Evolutionary conservation across 2,113 vertebrate species (phyloP), one percentile per base, ranked within the genome.

Genomic region (Chauna torquata): DNA sequence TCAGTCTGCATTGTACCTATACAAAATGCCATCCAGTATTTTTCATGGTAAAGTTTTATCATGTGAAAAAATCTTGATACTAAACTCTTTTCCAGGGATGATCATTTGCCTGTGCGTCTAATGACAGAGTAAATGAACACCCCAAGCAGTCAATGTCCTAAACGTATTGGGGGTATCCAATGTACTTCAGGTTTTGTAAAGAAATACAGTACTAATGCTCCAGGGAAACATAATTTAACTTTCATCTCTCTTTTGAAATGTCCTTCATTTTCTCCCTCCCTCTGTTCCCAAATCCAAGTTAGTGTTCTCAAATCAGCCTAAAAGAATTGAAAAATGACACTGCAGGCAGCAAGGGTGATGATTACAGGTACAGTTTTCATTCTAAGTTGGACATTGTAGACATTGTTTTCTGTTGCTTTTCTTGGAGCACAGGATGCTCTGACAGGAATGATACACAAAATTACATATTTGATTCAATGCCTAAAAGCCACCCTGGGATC

Each of bases 401-500:
- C 95, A 89, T 96, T 96, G 96, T 96, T 93, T 96, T 96, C 69
- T 96, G 85, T 88, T 94, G 85, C 96, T 97, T 96, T 96, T 97
- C 96, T 96, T 98, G 96, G 96, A 98, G 97, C 93, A 96, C 97
- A 95, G 93, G 97, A 97, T 97, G 87, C 97, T 97, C 93, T 97
- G 97, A 98, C 97, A 98, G 91, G 96, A 98, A 98, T 85, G 97
- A 98, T 98, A 98, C 96, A 98, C 97, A 98, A 97, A 98, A 97
- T 98, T 98, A 95, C 98, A 98, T 98, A 98, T 97, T 98, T 98
- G 98, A 98, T 93, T 97, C 93, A 8, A 27, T 97, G 98, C 98
- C 98, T 97, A 96, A 98, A 98, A 98, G 96, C 98, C 98, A 98
- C 98, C 97, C 98, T 98, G 97, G 97, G 97, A 98, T 97, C 96